Base-by-base conservation (phyloP, 2,888 invertebrate species). In the Mylabris sibirica region DNA sequence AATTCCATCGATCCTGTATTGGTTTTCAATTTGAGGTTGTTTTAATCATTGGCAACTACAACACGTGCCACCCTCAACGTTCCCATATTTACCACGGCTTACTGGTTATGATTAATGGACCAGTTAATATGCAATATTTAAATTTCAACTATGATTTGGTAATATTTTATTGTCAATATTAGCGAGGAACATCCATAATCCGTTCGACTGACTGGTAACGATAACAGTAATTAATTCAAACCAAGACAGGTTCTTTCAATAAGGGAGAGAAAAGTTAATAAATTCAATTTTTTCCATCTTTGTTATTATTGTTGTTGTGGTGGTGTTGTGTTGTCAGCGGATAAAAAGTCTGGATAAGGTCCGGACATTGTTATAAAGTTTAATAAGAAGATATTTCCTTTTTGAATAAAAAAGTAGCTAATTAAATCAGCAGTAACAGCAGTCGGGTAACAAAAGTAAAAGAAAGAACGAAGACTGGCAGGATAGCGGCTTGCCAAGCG, bases 1-100 rank as follows among this genome's bases (percentile, higher is more conserved):
- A 49, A 49, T 20, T 49, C n/a, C 11, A 49, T 61, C 64, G 64
- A 53, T 69, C 59, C 67, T 74, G 71, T 79, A 79, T 79, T 74
- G 78, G 77, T 76, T 79, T 79, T 78, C 77, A 78, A 79, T 80
- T 80, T 77, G 74, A 73, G 73, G 72, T 74, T 72, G 74, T 77
- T 49, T 78, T 78, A 79, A 79, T 79, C 78, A 78, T 78, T 63
- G 64, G 66, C 68, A 70, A 62, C 67, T 76, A 75, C 76, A 77
- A 75, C 76, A 77, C 75, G 72, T 77, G 75, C 72, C 75, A 70
- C 68, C 73, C 68, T 63, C 30, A 70, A 63, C 69, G 65, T 70
- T 73, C 64, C 66, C 71, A 75, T 71, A 72, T 75, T 75, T 71
- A 70, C 44, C 73, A 67, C 69, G 73, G 66, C 70, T 69, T 67